These are phyloP conservation scores for Clarias pachynema DNA, from an alignment of 2,797 vertebrate species.

Conservation along the genomic window DNA sequence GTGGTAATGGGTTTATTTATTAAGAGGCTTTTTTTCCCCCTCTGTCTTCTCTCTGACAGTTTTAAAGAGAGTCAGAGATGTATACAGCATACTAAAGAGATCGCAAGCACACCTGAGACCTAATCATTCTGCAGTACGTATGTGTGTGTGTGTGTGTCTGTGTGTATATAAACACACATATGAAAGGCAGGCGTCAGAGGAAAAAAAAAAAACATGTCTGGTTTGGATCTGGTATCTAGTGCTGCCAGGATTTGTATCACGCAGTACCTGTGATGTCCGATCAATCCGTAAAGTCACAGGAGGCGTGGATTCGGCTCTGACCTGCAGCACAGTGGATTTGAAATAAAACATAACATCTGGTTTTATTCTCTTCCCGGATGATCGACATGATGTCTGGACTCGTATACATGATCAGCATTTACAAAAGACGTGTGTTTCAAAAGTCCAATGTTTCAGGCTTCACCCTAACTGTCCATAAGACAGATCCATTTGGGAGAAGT, in stretches of 20 bases:
- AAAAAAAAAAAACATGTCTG: background rate
- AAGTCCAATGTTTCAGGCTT: background rate
- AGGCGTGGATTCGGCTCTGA: background rate
- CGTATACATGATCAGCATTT: background rate
- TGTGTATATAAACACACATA: background rate
- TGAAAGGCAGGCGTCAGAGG: background rate
- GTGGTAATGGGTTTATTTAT: slow-evolving; percentile 76
- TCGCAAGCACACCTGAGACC: slow-evolving; percentile 24
- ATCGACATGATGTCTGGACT: background rate
- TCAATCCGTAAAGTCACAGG: background rate
- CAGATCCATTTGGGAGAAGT: background rate
- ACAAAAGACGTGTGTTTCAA: background rate
- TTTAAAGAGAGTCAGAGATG: slow-evolving; percentile 14
- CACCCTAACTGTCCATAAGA: background rate
- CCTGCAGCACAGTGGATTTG: background rate
- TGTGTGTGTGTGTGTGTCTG: slow-evolving; percentile 25
- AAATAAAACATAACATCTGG: background rate
- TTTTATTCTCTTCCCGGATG: background rate
- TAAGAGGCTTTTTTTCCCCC: slow-evolving; percentile 50
- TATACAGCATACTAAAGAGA: slow-evolving; percentile 39
- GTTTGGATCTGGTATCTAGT: background rate
- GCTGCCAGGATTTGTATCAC: slow-evolving; percentile 1
- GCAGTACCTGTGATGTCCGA: background rate
- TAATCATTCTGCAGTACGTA: slow-evolving; percentile 10
- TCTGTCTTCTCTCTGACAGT: slow-evolving; percentile 6